A percentile compares a stretch with the other conserved stretches of the same genome.
Conservation (phyloP, 2,888 invertebrate species). For the Pyrrhia umbra region DNA sequence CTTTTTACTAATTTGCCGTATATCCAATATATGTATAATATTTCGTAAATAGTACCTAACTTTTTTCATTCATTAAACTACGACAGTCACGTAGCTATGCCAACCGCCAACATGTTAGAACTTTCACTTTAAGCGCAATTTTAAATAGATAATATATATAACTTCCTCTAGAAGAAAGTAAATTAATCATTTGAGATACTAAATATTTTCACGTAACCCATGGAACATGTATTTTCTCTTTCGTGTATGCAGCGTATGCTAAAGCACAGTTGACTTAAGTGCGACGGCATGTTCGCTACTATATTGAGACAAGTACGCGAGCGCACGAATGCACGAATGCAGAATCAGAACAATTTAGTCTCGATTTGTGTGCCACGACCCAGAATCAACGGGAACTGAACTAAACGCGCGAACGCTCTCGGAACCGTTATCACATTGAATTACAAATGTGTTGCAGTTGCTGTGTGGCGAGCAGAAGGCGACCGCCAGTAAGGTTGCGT, state of each 20-base stretch:
- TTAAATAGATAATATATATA: conserved; percentile 78
- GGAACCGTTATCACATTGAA: conserved; percentile 87
- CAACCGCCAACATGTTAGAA: conserved; percentile 73
- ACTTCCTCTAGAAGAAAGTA: conserved; percentile 82
- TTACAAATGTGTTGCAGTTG: conserved; percentile 82
- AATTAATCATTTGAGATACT: conserved; percentile 77
- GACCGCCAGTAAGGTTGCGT: conserved; percentile 70
- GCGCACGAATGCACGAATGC: conserved; percentile 61
- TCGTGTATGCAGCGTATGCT: conserved; percentile 69
- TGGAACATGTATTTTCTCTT: conserved; percentile 78
- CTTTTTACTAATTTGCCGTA: conserved; percentile 13
- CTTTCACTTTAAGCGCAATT: conserved; percentile 82
- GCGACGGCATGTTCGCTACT: conserved; percentile 34
- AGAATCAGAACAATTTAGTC: conserved; percentile 67
- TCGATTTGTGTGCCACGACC: conserved; percentile 79
- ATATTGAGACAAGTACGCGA: conserved; percentile 30
- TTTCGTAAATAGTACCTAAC: conserved; percentile 10
- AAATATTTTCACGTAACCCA: conserved; percentile 64
- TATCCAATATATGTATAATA: neutral
- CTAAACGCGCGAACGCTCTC: conserved; percentile 80
- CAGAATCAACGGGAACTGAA: conserved; percentile 76
- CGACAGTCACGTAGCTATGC: conserved; percentile 72
- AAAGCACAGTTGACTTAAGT: conserved; percentile 44
- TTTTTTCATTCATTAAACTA: conserved; percentile 37
- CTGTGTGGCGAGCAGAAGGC: conserved; percentile 71